Evolutionary conservation across 2,113 vertebrate species (phyloP), one percentile per base, ranked within the genome.

Genomic region (Nerophis ophidion): DNA sequence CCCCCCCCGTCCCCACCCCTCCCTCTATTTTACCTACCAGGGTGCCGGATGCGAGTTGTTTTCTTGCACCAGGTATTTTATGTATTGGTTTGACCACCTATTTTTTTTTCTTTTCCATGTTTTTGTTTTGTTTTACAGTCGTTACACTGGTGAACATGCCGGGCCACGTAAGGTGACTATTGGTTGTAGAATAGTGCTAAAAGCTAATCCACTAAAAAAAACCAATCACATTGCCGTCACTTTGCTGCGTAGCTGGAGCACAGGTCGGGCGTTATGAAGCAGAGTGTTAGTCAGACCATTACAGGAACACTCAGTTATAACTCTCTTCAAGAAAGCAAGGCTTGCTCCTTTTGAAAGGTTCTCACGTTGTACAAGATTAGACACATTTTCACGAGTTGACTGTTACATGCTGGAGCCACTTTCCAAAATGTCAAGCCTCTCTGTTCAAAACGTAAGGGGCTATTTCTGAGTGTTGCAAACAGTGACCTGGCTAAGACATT

Each of bases 101-200:
- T 57, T 46, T 57, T 38, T 56, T 63, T 64, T 44, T 48, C 45
- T 71, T 65, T 62, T 16, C 17, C 3, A 16, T 50, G 34, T 56
- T 44, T 53, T 63, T 17, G 64, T 76, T 78, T 63, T 79, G 62
- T 83, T 77, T 86, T 84, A 63, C 82, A 87, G 86, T 85, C 74
- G 69, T 86, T 63, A 72, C 81, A 71, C 67, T 78, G 74, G 74
- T 80, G 82, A 82, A 85, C 7, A 63, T 40, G 63, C 76, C 61
- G 76, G 70, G 76, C 76, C 79, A 73, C 51, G 59, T 56, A 80
- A 87, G 86, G 86, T 87, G 86, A 87, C 78, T 87, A 87, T 84
- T 74, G 74, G 83, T 79, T 12, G 74, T 87, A 86, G 85, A 81
- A 71, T 83, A 83, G 80, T 35, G 40, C 77, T 10, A 62, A 63